Base-by-base conservation (phyloP, 1,140 invertebrate genomes). In the Lasaia peninsularis region DNA sequence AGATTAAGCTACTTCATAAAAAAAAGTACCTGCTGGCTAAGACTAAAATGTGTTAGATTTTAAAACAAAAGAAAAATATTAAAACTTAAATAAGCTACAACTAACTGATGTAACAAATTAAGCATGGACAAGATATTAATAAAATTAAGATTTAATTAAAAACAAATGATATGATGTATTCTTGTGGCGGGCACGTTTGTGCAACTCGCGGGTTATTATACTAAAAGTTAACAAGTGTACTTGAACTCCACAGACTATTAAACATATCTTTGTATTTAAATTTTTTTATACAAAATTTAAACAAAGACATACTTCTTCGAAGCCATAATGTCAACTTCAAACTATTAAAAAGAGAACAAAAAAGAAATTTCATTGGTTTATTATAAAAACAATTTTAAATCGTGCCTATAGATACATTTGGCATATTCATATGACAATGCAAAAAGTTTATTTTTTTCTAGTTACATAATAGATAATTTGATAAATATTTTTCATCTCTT, bases 131-230 rank as follows among this genome's bases (percentile, higher is more conserved):
- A 75, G 68, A 68, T 66, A 70, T 70, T 77, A 75, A 80, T 56
- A 74, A 83, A 79, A 82, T 77, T 76, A 79, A 75, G 73, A 76
- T 72, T 82, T 76, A 85, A 79, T 87, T 81, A 89, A 88, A 28
- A 89, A 82, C 80, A 90, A 90, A 90, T 90, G 89, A 90, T 90
- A 90, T 90, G 89, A 89, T 83, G 80, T 74, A 90, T 90, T 90
- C 89, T 89, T 90, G 89, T 88, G 65, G 75, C 81, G 80, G 60
- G 71, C 61, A 65, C 79, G 73, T 69, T 2, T 49, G 74, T 79
- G 75, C 80, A 63, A 75, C 31, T 71, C 78, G 78, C 78, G 57
- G 71, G 53, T 66, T 40, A 40, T 40, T 40, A 40, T 2, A 40
- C 37, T 40, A 40, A 40, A 40, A 40, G 8, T 40, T 40, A 14